Conservation (phyloP, 2,797 vertebrate species). For the Astyanax mexicanus region DNA sequence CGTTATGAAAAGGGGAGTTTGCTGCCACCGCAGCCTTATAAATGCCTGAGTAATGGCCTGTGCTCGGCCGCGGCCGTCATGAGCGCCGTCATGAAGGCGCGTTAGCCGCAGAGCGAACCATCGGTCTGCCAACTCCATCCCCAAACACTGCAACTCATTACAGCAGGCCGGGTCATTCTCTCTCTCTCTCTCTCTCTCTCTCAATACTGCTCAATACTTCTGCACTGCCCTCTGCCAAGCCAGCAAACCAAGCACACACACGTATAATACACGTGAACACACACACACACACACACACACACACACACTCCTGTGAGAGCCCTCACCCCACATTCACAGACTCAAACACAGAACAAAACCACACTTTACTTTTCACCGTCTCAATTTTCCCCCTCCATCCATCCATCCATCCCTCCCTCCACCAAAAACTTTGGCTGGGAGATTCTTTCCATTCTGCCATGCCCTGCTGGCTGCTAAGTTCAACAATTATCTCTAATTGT, state of each 20-base stretch:
- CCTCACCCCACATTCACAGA: neutral
- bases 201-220: constrained; percentile 38
- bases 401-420: constrained; percentile 20
- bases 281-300: constrained; percentile 19
- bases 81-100: neutral
- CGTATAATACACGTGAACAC: neutral
- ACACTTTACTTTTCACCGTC: constrained; percentile 34
- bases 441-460: constrained; percentile 60
- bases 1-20: neutral
- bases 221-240: constrained; percentile 16
- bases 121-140: constrained; percentile 18
- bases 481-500: constrained; percentile 67
- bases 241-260: constrained; percentile 25
- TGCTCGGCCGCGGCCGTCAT: neutral
- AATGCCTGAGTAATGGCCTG: neutral
- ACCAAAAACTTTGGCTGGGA: constrained; percentile 53
- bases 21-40: neutral
- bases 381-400: constrained; percentile 24
- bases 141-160: constrained; percentile 44
- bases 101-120: neutral
- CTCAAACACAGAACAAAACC: constrained; percentile 33
- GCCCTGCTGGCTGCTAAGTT: constrained; percentile 59
- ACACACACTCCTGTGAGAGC: constrained; percentile 1
- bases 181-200: no score
- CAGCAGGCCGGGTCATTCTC: constrained; percentile 41